Percentiles rank a stretch among this genome's conserved stretches.
Evolutionary conservation across 2,888 invertebrate genomes (phyloP).

Genomic region (Caenorhabditis sp.): DNA sequence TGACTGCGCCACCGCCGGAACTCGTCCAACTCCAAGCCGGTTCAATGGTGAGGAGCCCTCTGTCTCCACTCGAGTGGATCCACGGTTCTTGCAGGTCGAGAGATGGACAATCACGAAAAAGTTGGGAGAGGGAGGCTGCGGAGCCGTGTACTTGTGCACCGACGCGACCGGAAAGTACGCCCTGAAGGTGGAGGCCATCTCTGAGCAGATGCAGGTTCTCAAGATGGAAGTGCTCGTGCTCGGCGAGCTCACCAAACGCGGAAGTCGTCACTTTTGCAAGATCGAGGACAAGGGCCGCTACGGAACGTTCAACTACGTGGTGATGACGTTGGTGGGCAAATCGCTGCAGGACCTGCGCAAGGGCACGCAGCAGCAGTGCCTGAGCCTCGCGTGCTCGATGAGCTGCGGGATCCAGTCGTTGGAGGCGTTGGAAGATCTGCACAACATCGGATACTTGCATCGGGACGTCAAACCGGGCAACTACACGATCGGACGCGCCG

Average conservation of each 20-base stretch:
- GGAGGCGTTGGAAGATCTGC: conserved; percentile 72
- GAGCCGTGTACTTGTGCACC: conserved; percentile 70
- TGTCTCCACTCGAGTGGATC: too few relatives aligned
- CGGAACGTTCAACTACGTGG: conserved; percentile 75
- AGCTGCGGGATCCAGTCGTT: conserved; percentile 64
- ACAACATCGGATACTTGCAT: conserved; percentile 73
- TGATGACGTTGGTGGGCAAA: conserved; percentile 76
- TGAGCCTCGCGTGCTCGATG: conserved; percentile 61
- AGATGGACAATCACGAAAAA: conserved; percentile 75
- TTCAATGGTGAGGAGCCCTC: conserved; percentile 50
- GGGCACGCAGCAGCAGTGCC: conserved; percentile 57
- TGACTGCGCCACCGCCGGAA: conserved; percentile 60
- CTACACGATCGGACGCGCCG: conserved; percentile 68
- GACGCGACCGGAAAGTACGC: conserved; percentile 74
- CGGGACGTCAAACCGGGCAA: conserved; percentile 69
- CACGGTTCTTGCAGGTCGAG: conserved; percentile 58
- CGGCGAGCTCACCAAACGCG: conserved; percentile 71
- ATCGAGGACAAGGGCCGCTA: conserved; percentile 77
- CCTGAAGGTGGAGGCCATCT: conserved; percentile 72
- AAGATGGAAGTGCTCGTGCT: conserved; percentile 78
- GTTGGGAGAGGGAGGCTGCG: conserved; percentile 75
- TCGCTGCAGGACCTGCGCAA: conserved; percentile 66
- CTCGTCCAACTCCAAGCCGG: conserved; percentile 72
- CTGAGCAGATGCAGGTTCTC: conserved; percentile 72
- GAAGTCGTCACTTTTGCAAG: conserved; percentile 75